Conservation (phyloP, 2,888 invertebrate genomes). For the Xylota sylvarum region DNA sequence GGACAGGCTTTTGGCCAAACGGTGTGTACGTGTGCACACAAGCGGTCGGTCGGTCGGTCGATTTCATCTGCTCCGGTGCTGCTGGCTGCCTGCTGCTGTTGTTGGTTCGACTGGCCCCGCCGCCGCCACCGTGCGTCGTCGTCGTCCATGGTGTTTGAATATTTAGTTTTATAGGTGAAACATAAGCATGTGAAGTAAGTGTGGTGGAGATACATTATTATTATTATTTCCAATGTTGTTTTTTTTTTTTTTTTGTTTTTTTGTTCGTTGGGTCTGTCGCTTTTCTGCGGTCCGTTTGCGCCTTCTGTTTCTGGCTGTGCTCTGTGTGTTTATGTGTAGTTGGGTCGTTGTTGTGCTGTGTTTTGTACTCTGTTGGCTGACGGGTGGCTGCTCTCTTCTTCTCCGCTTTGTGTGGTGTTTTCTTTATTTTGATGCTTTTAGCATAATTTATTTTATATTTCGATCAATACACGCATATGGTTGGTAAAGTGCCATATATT, state of each 20-base stretch:
- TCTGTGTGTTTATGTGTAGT: conserved; percentile 22
- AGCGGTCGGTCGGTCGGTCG: conserved; percentile 44
- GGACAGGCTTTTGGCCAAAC: conserved; percentile 55
- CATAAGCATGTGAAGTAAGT: conserved; percentile 74
- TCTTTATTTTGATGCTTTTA: conserved; percentile 64
- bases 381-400: conserved; percentile 7
- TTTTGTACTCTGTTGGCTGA: neutral
- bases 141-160: conserved; percentile 62
- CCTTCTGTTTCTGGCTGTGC: conserved; percentile 36
- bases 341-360: conserved; percentile 1
- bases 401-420: conserved; percentile 29
- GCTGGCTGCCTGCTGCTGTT: conserved; percentile 13
- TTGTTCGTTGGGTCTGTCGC: conserved; percentile 11
- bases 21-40: conserved; percentile 62
- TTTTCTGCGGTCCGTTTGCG: conserved; percentile 35
- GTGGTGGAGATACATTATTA: conserved; percentile 71
- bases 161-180: conserved; percentile 77
- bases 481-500: conserved; percentile 57
- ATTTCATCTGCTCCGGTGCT: conserved; percentile 61
- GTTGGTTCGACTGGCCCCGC: neutral
- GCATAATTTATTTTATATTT: conserved; percentile 70
- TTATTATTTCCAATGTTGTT: conserved; percentile 60
- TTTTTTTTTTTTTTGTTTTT: conserved; percentile 9
- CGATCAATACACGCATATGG: conserved; percentile 62
- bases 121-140: neutral